phyloP scores from a whole-genome alignment of 2,888 invertebrate genomes.

The Drymonia ruficornis region DNA sequence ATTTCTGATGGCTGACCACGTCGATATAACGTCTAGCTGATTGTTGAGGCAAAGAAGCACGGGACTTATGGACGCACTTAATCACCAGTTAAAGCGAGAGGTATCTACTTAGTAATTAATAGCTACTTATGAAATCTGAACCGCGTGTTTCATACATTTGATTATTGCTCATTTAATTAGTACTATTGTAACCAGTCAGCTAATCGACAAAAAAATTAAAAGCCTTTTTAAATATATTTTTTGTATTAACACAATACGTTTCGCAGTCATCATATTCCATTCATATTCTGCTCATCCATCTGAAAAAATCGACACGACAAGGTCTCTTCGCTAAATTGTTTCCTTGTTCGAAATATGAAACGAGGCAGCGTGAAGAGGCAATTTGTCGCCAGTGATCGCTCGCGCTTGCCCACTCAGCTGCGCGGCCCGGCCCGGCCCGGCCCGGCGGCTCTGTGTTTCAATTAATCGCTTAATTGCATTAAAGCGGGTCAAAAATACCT shows the following conservation, averaged over 20 bases:
- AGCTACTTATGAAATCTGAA: too few relatives aligned
- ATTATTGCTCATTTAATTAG: too few relatives aligned
- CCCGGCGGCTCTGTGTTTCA: slow-evolving; percentile 26
- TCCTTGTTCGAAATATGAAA: slow-evolving; percentile 49
- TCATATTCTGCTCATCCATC: slow-evolving; percentile 30
- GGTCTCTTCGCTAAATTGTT: slow-evolving; percentile 42
- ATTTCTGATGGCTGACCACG: too few relatives aligned
- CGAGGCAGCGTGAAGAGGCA: slow-evolving; percentile 44
- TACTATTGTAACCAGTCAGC: too few relatives aligned
- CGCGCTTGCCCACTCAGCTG: slow-evolving; percentile 27
- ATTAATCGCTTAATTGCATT: slow-evolving; percentile 43
- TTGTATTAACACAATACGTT: slow-evolving; percentile 6
- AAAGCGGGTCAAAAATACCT: slow-evolving; percentile 20
- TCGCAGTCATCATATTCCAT: slow-evolving; percentile 25
- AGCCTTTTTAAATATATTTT: too few relatives aligned
- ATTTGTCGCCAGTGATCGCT: slow-evolving; percentile 50
- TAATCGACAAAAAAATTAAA: too few relatives aligned
- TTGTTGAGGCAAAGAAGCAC: too few relatives aligned
- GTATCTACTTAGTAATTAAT: too few relatives aligned
- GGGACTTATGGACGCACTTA: too few relatives aligned
- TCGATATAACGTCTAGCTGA: too few relatives aligned
- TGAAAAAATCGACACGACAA: slow-evolving; percentile 35
- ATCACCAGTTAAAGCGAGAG: too few relatives aligned
- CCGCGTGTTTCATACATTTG: too few relatives aligned
- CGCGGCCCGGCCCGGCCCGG: slow-evolving; percentile 12